Conservation (phyloP, 2,888 invertebrate genomes). For the Chironomus tentans region DNA sequence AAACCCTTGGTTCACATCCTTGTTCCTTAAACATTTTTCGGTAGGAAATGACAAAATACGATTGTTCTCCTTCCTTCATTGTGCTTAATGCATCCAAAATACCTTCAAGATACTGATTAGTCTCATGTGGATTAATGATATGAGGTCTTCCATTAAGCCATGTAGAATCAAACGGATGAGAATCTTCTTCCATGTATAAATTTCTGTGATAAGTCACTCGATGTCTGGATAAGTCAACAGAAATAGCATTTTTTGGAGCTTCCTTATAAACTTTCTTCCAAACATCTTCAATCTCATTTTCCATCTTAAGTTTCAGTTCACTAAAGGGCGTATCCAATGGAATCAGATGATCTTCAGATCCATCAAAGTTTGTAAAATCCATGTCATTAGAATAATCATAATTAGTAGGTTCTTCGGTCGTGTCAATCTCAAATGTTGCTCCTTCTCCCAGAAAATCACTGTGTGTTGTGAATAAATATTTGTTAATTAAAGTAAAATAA, state of each 20-base stretch:
- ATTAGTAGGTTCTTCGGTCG: not conserved
- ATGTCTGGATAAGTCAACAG: not conserved
- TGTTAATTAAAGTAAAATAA: no score
- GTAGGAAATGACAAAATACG: conserved; percentile 66
- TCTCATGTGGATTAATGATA: conserved; percentile 35
- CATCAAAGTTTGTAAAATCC: not conserved
- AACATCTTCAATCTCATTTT: not conserved
- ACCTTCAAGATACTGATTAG: conserved; percentile 47
- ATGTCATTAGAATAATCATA: not conserved
- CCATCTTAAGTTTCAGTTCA: not conserved
- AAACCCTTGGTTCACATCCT: conserved; percentile 72
- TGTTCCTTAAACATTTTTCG: conserved; percentile 62
- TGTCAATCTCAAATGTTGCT: not conserved
- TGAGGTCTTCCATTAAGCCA: conserved; percentile 36
- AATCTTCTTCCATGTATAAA: conserved; percentile 28
- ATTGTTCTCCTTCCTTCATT: conserved; percentile 69
- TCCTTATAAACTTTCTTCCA: not conserved
- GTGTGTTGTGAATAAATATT: no score
- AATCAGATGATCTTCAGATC: not conserved
- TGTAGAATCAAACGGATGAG: conserved; percentile 40
- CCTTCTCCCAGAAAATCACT: not conserved
- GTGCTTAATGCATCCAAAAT: conserved; percentile 60
- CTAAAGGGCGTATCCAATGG: not conserved
- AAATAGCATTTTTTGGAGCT: not conserved
- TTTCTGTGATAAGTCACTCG: conserved; percentile 11